A percentile compares a stretch with the other conserved stretches of the same genome.
These are phyloP conservation scores for Coregonus suidteri DNA, from an alignment of 2,797 vertebrate species.

Conservation along the genomic window DNA sequence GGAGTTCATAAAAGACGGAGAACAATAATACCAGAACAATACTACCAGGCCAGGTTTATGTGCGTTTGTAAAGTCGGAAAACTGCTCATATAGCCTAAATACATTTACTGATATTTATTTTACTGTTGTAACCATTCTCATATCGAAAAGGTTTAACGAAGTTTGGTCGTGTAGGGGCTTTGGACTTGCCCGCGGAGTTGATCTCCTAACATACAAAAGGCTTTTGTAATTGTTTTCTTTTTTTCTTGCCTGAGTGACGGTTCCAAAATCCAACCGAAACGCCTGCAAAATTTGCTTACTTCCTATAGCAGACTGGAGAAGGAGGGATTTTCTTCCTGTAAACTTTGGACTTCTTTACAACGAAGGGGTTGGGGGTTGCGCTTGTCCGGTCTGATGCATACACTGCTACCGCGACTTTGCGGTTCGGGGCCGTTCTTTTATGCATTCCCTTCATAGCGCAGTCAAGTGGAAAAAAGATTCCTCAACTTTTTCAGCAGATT, in stretches of 20 bases:
- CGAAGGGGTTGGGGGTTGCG: conserved; percentile 32
- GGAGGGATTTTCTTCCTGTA: conserved; percentile 52
- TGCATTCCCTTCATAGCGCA: conserved; percentile 65
- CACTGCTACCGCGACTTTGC: conserved; percentile 22
- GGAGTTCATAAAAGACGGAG: background rate
- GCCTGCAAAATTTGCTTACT: conserved; percentile 20
- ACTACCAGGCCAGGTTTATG: background rate
- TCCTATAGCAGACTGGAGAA: conserved; percentile 36
- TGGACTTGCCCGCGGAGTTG: background rate
- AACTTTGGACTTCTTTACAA: conserved; percentile 41
- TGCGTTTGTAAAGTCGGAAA: background rate
- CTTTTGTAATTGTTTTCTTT: conserved; percentile 33
- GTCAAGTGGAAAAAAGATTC: conserved; percentile 34
- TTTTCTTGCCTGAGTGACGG: conserved; percentile 43
- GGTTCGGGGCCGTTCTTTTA: conserved; percentile 40
- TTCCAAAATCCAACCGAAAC: conserved; percentile 40
- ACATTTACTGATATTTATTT: background rate
- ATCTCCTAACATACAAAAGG: conserved; percentile 51
- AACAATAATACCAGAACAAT: background rate
- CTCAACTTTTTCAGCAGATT: conserved; percentile 25
- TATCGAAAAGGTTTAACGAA: background rate
- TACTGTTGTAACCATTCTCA: background rate
- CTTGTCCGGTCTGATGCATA: conserved; percentile 25
- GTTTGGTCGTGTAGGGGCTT: background rate
- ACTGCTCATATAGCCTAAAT: background rate